Conservation (phyloP, 2,797 vertebrate genomes). For the Rhabdophis nuchalis region DNA sequence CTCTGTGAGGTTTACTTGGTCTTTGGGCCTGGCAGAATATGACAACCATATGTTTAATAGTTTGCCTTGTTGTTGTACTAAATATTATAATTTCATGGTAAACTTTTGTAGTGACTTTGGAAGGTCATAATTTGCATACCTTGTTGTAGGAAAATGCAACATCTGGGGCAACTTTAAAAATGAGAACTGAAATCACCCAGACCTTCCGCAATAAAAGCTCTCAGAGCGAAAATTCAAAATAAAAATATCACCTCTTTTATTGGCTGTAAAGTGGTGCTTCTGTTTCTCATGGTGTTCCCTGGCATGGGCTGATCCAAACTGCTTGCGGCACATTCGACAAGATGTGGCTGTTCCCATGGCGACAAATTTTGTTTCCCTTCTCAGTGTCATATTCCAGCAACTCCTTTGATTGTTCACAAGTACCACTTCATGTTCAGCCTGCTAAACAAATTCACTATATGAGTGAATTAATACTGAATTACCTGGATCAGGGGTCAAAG, state of each 20-base stretch:
- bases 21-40: not conserved
- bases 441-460: not conserved
- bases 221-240: not conserved
- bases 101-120: not conserved
- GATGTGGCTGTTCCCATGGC: constrained; percentile 24
- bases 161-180: not conserved
- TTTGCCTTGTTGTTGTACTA: not conserved
- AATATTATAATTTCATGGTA: not conserved
- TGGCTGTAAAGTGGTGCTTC: constrained; percentile 35
- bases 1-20: not conserved
- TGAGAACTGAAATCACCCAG: not conserved
- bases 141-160: not conserved
- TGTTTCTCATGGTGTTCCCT: constrained; percentile 32
- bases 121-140: not conserved
- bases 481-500: not conserved
- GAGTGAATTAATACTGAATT: not conserved
- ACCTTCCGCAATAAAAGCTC: not conserved
- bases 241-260: constrained; percentile 28
- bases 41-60: not conserved
- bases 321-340: constrained; percentile 40
- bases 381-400: constrained; percentile 12
- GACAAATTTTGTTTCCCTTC: constrained; percentile 24
- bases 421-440: not conserved
- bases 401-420: not conserved
- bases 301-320: constrained; percentile 29